phyloP scores from a whole-genome alignment of 2,888 invertebrate species.

The Dromius quadrimaculatus region DNA sequence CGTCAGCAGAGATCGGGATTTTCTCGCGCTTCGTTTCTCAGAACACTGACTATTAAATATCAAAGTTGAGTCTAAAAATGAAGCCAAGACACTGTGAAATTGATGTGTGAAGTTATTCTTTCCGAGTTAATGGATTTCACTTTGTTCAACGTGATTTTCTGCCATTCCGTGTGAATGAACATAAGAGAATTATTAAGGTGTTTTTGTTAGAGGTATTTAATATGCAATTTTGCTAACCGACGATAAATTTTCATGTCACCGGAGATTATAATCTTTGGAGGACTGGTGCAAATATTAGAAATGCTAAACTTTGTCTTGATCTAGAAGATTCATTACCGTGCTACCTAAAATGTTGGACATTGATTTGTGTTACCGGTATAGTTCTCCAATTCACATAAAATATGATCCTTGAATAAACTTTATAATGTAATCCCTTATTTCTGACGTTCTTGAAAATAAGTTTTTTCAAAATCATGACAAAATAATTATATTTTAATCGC shows the following conservation, averaged over 20 bases:
- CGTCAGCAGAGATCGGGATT: constrained; percentile 8
- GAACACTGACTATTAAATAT: constrained; percentile 30
- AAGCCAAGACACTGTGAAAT: constrained; percentile 28
- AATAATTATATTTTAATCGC: too few relatives aligned
- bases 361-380: too few relatives aligned
- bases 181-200: neutral
- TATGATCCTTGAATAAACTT: too few relatives aligned
- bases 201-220: constrained; percentile 5
- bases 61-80: constrained; percentile 9
- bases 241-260: neutral
- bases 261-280: constrained; percentile 1
- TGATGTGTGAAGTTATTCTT: constrained; percentile 26
- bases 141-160: constrained; percentile 1
- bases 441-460: too few relatives aligned
- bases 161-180: neutral
- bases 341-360: too few relatives aligned
- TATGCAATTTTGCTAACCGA: constrained; percentile 1
- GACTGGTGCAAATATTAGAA: too few relatives aligned
- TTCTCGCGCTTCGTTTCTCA: constrained; percentile 6
- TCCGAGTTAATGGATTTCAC: constrained; percentile 12
- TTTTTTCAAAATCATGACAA: too few relatives aligned
- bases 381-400: too few relatives aligned
- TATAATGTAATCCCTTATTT: too few relatives aligned
- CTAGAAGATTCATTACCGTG: too few relatives aligned
- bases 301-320: too few relatives aligned